A percentile compares a stretch with the other conserved stretches of the same genome.
phyloP scores from a whole-genome alignment of 2,797 vertebrate species.

The Myotis findleyi region DNA sequence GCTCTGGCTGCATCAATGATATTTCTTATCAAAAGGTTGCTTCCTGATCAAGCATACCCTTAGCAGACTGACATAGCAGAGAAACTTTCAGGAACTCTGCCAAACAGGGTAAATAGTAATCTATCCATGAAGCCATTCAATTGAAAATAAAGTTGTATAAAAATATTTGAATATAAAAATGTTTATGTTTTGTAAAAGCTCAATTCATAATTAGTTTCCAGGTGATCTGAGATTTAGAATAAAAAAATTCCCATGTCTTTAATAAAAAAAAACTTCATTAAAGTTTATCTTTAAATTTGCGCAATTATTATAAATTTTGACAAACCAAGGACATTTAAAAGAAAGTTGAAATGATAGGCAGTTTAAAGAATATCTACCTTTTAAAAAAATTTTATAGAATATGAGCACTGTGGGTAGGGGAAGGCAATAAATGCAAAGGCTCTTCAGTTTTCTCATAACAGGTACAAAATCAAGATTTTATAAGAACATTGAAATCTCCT shows the following conservation, averaged over 20 bases:
- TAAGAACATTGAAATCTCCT: background rate
- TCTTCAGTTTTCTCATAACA: slow-evolving; percentile 12
- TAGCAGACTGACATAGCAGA: background rate
- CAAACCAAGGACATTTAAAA: slow-evolving; percentile 10
- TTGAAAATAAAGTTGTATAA: background rate
- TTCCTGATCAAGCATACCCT: background rate
- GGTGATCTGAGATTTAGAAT: background rate
- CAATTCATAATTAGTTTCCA: background rate
- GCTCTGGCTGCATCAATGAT: background rate
- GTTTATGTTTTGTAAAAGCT: background rate
- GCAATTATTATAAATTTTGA: background rate
- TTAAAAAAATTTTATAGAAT: background rate
- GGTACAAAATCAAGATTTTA: slow-evolving; percentile 42
- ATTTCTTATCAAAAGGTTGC: background rate
- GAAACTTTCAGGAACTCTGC: background rate
- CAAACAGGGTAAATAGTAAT: background rate
- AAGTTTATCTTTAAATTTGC: background rate
- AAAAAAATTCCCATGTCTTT: background rate
- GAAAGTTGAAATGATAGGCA: background rate
- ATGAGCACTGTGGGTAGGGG: background rate
- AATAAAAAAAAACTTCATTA: background rate
- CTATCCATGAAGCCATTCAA: background rate
- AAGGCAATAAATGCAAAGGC: background rate
- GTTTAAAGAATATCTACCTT: background rate
- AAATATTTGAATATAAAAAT: background rate